Base-by-base conservation (phyloP, 2,113 vertebrate species). In the Clarias macrocephalus region DNA sequence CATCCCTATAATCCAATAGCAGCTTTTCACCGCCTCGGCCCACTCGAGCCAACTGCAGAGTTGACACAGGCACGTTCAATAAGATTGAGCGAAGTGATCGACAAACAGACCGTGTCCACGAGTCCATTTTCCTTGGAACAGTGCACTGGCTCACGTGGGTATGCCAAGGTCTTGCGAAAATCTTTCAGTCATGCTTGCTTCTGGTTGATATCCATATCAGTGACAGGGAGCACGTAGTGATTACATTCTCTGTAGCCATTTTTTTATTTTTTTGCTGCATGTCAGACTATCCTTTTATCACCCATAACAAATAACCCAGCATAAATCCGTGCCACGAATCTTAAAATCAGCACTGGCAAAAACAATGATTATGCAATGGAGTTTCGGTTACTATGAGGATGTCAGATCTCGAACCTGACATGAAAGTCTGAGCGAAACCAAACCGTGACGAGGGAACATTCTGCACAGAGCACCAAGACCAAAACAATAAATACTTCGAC, bases 101-200 rank as follows among this genome's bases (percentile, higher is more conserved):
- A 11, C 86, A 63, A 62, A 82, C 42, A 76, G 57, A 62, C 37
- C 65, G 57, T n/a, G 76, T 33, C 19, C 42, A 23, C 54, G 25
- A 81, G 30, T 81, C 59, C 48, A 63, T 82, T 52, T 37, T 81
- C 75, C 72, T 15, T 21, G 37, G 68, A 82, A 48, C 23, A 52
- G 48, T 21, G 11, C 18, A 30, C 3, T 73, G 56, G 33, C 19
- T 52, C 56, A 28, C 54, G 30, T 13, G 2, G 15, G 52, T 82
- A 33, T 56, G 54, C 56, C 56, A 82, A 62, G 57, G n/a, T 82
- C 65, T 82, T 63, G 66, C 86, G 63, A 62, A 72, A 54, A 33
- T n/a, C 33, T 60, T n/a, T 8, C 30, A 48, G 65, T 65, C 85
- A 70, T 81, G 65, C 62, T 82, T 73, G 79, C 85, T 73, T 33